Evolutionary conservation across 1,140 invertebrate genomes (phyloP).

Genomic region (Anastrepha ludens): DNA sequence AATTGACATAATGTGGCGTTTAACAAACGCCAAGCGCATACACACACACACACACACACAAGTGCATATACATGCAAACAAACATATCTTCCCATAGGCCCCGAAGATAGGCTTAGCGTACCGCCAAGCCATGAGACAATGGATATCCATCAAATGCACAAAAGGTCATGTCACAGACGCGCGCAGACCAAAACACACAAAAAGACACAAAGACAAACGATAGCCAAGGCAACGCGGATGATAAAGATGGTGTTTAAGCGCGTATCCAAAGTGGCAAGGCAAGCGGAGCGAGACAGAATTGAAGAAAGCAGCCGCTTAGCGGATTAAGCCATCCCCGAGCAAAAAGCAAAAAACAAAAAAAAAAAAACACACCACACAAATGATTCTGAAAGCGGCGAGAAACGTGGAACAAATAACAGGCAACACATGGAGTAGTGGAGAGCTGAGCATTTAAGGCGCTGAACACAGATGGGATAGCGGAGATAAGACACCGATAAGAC

Average conservation of each 20-base stretch:
- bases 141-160: constrained; percentile 49
- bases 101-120: background rate
- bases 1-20: constrained; percentile 53
- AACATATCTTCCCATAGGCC: background rate
- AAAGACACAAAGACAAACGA: background rate
- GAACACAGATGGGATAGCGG: constrained; percentile 21
- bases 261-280: background rate
- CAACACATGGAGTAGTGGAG: background rate
- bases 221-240: background rate
- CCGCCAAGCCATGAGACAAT: constrained; percentile 32
- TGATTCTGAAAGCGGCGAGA: background rate
- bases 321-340: constrained; percentile 17
- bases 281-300: background rate
- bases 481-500: constrained; percentile 44
- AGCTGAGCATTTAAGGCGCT: constrained; percentile 46
- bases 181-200: background rate
- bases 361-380: background rate
- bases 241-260: background rate
- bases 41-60: background rate
- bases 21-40: constrained; percentile 31
- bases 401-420: background rate
- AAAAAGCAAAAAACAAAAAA: background rate
- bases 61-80: background rate
- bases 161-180: constrained; percentile 42
- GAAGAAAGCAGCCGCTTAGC: constrained; percentile 5